These are phyloP conservation scores for Linnaemya tessellans DNA, from an alignment of 2,888 invertebrate genomes.

Conservation along the genomic window DNA sequence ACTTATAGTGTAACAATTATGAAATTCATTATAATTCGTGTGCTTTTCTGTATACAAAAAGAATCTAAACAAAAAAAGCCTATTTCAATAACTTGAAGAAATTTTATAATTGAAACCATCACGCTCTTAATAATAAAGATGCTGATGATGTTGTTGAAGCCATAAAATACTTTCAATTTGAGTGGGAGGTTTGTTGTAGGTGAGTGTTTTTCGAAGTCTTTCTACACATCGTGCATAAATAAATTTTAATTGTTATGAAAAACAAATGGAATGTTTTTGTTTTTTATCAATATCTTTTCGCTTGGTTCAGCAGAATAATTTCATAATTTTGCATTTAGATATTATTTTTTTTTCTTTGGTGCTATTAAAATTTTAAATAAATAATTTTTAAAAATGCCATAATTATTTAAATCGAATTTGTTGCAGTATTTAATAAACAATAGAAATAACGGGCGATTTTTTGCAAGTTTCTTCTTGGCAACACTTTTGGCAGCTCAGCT, in stretches of 20 bases:
- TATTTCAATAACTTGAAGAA: slow-evolving; percentile 38
- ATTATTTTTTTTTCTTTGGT: no score
- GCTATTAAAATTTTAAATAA: not conserved
- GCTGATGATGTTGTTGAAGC: slow-evolving; percentile 23
- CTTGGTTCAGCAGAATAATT: slow-evolving; percentile 20
- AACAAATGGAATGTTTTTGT: slow-evolving; percentile 45
- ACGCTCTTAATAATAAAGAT: slow-evolving; percentile 2
- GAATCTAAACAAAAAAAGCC: not conserved
- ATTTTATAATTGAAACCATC: slow-evolving; percentile 28
- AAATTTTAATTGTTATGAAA: slow-evolving; percentile 32
- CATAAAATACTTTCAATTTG: slow-evolving; percentile 36
- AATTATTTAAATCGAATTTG: no score
- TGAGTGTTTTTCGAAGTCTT: not conserved
- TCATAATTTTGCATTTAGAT: slow-evolving; percentile 11
- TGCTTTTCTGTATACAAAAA: not conserved
- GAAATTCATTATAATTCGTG: not conserved
- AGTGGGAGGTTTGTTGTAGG: slow-evolving; percentile 35
- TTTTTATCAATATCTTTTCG: slow-evolving; percentile 29
- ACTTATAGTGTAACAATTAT: slow-evolving; percentile 34
- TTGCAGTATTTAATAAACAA: no score
- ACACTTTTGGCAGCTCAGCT: no score
- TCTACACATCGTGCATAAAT: slow-evolving; percentile 19
- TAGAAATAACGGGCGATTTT: no score
- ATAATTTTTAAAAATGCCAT: not conserved
- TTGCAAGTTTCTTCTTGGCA: no score